Conservation (phyloP, 37 sponge, comb jelly and placozoan genomes). For the Ephydatia muelleri region DNA sequence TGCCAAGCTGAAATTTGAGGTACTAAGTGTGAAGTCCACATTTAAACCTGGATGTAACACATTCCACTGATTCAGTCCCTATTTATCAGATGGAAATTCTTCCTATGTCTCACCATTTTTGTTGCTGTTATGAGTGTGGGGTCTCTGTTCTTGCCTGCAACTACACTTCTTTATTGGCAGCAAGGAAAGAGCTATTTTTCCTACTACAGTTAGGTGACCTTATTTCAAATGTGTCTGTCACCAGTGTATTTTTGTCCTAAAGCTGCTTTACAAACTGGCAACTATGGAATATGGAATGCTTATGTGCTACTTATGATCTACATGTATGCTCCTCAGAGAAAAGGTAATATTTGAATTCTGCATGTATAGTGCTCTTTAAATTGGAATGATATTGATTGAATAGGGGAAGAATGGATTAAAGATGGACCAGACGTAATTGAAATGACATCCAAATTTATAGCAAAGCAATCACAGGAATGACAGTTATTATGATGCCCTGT, state of each 20-base stretch:
- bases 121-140: conserved; percentile 40
- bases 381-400: too few species aligned
- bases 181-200: conserved; percentile 32
- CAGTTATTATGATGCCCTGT: background rate
- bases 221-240: background rate
- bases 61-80: background rate
- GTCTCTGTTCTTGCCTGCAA: conserved; percentile 38
- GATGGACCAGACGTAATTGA: background rate
- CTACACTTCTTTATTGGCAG: conserved; percentile 38
- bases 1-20: conserved; percentile 14
- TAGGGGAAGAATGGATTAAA: background rate
- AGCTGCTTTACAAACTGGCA: conserved; percentile 76
- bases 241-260: background rate
- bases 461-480: conserved; percentile 14
- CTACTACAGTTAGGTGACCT: conserved; percentile 50
- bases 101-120: conserved; percentile 33
- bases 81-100: conserved; percentile 21
- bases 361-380: too few species aligned
- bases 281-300: conserved; percentile 82
- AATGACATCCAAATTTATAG: background rate
- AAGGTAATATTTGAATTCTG: conserved; percentile 9
- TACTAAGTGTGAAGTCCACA: background rate
- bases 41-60: background rate
- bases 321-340: conserved; percentile 25
- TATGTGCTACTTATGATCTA: conserved; percentile 47